phyloP scores from a whole-genome alignment of 2,797 vertebrate genomes.

The Paramormyrops hopkinsi region DNA sequence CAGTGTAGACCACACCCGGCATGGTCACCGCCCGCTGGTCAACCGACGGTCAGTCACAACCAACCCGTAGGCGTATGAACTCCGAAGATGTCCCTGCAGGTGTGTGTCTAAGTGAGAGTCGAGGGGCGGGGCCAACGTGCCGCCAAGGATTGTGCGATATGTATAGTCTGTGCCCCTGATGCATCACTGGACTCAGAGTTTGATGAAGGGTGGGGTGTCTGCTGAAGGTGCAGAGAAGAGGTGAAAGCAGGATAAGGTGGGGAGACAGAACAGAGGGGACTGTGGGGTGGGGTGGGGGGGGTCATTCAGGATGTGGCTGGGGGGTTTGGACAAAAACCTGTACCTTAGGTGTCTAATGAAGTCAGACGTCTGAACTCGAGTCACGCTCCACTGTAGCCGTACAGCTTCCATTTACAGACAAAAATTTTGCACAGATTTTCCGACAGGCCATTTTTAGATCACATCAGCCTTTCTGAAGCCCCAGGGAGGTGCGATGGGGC shows the following conservation, averaged over 20 bases:
- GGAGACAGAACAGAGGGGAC: not conserved
- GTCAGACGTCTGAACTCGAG: not conserved
- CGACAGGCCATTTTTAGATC: not conserved
- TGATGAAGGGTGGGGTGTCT: not conserved
- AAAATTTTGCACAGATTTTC: not conserved
- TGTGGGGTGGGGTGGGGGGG: not conserved
- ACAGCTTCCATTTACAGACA: not conserved
- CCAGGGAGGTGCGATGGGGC: not conserved
- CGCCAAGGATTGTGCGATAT: not conserved
- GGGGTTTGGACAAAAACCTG: not conserved
- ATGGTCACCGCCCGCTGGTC: not conserved
- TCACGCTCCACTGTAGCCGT: not conserved
- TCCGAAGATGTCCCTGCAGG: not conserved
- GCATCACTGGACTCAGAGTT: not conserved
- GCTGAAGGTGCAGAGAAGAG: not conserved
- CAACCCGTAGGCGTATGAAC: not conserved
- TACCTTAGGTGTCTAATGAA: not conserved
- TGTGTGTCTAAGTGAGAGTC: not conserved
- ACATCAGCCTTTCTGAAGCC: not conserved
- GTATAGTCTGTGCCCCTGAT: not conserved
- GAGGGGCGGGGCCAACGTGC: not conserved
- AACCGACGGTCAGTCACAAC: not conserved
- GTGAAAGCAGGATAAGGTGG: not conserved
- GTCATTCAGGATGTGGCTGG: not conserved
- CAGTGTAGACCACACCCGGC: not conserved